A percentile compares a stretch with the other conserved stretches of the same genome.
These are phyloP conservation scores for Eupeodes luniger DNA, from an alignment of 2,888 invertebrate genomes.

Conservation along the genomic window DNA sequence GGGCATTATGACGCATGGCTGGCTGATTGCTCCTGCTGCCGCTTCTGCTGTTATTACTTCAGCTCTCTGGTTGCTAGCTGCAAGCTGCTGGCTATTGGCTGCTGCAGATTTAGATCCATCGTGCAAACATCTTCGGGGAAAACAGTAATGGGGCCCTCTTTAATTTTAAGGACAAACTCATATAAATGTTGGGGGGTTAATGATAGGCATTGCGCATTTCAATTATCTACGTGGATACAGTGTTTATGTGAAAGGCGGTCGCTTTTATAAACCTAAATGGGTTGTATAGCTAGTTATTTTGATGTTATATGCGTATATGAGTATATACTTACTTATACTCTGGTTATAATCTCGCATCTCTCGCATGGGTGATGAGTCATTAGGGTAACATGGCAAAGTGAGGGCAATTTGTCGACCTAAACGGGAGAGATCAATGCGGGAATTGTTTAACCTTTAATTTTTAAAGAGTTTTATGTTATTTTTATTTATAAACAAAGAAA, in stretches of 20 bases:
- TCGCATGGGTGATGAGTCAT: conserved; percentile 57
- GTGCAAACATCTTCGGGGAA: conserved; percentile 71
- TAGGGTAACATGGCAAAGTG: conserved; percentile 67
- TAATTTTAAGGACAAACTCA: conserved; percentile 72
- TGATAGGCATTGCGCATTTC: conserved; percentile 73
- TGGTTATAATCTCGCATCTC: not conserved
- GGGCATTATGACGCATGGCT: conserved; percentile 70
- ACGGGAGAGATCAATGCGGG: conserved; percentile 50
- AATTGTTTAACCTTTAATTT: conserved; percentile 51
- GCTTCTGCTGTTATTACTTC: conserved; percentile 29
- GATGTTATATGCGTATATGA: not conserved
- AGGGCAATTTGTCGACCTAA: conserved; percentile 64
- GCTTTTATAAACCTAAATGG: conserved; percentile 64
- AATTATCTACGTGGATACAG: conserved; percentile 74
- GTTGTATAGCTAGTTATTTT: conserved; percentile 57
- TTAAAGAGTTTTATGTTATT: not conserved
- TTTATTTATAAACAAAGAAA: not conserved
- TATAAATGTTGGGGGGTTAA: conserved; percentile 64
- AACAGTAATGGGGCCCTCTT: conserved; percentile 68
- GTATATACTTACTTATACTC: not conserved
- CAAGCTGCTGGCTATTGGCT: conserved; percentile 26
- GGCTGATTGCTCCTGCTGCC: conserved; percentile 42
- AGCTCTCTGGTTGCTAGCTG: conserved; percentile 32
- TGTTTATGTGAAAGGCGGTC: conserved; percentile 74
- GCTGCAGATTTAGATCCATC: conserved; percentile 49